Conservation (phyloP, 2,888 invertebrate genomes). For the Plebejus argus region DNA sequence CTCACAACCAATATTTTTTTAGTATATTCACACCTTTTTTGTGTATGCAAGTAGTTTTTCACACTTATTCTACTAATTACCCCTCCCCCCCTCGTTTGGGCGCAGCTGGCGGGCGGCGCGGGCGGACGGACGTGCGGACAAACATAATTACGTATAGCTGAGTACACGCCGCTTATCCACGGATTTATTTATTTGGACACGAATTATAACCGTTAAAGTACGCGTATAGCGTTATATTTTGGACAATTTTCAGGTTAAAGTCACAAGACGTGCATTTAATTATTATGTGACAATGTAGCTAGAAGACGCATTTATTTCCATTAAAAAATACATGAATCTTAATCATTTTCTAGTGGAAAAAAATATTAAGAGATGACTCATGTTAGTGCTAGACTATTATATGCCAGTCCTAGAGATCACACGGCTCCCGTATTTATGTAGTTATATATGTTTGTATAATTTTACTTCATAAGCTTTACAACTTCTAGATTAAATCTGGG, state of each 20-base stretch:
- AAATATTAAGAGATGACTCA: too few relatives aligned
- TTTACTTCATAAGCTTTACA: too few relatives aligned
- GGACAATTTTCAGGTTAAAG: not conserved
- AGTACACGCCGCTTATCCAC: not conserved
- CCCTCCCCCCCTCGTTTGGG: not conserved
- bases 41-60: not conserved
- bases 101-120: not conserved
- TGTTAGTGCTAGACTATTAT: too few relatives aligned
- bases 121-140: slow-evolving; percentile 5
- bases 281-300: too few relatives aligned
- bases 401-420: too few relatives aligned
- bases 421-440: too few relatives aligned
- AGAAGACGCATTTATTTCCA: too few relatives aligned
- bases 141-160: not conserved
- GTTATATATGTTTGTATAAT: too few relatives aligned
- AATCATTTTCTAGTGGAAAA: too few relatives aligned
- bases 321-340: too few relatives aligned
- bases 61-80: not conserved
- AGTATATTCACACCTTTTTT: not conserved
- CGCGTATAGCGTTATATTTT: not conserved
- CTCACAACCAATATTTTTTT: not conserved
- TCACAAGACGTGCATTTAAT: too few relatives aligned
- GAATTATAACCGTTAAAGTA: not conserved
- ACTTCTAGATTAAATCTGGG: too few relatives aligned
- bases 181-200: slow-evolving; percentile 7